phyloP scores from a whole-genome alignment of 2,888 invertebrate species.

The Cecidostiba fungosa region DNA sequence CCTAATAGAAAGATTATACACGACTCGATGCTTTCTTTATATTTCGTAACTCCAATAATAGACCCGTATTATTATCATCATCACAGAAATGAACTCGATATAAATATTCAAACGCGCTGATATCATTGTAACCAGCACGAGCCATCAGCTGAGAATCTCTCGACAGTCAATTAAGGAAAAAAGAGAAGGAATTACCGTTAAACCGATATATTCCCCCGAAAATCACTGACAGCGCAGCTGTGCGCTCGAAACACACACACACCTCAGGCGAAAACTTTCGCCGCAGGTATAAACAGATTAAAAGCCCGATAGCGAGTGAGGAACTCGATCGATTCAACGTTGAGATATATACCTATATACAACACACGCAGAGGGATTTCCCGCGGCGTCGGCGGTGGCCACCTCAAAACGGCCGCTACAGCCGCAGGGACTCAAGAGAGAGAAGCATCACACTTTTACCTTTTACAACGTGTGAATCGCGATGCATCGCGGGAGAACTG shows the following conservation, averaged over 20 bases:
- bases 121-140: background rate
- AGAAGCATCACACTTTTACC: slow-evolving; percentile 11
- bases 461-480: slow-evolving; percentile 30
- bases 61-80: too few species aligned
- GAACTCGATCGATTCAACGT: slow-evolving; percentile 27
- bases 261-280: background rate
- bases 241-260: background rate
- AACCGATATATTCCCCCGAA: slow-evolving; percentile 1
- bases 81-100: background rate
- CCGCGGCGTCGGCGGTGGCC: background rate
- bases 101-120: background rate
- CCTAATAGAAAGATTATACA: background rate
- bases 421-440: background rate
- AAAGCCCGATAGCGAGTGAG: slow-evolving; percentile 25
- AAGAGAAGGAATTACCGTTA: background rate
- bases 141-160: background rate
- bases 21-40: too few species aligned
- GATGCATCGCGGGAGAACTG: slow-evolving; percentile 22
- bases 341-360: slow-evolving; percentile 13
- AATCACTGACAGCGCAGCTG: slow-evolving; percentile 4
- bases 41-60: too few species aligned
- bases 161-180: background rate
- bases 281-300: slow-evolving; percentile 35
- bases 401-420: slow-evolving; percentile 14
- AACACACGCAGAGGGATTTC: background rate